Conservation (phyloP, 2,888 invertebrate species). For the Rotaria sp. region DNA sequence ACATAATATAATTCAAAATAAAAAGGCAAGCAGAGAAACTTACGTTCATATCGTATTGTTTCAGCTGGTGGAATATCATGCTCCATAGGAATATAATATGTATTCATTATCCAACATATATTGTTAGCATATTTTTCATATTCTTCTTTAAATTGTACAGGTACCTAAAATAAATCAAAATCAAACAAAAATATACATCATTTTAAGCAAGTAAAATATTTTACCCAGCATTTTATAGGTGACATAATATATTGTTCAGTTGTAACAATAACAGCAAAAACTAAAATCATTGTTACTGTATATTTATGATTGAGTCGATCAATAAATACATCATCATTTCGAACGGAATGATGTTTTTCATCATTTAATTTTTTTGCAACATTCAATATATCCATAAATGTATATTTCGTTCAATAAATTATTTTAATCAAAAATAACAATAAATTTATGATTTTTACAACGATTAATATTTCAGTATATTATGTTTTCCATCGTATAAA, state of each 20-base stretch:
- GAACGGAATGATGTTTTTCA: slow-evolving; percentile 13
- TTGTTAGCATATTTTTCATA: slow-evolving; percentile 39
- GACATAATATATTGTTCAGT: neutral
- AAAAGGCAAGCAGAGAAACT: neutral
- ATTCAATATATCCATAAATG: neutral
- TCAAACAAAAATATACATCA: neutral
- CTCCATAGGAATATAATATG: slow-evolving; percentile 36
- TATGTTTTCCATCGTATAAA: neutral
- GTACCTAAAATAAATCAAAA: slow-evolving; percentile 13
- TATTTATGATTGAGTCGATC: slow-evolving; percentile 40
- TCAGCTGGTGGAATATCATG: slow-evolving; percentile 36
- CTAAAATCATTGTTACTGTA: slow-evolving; percentile 31
- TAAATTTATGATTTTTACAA: too few relatives aligned
- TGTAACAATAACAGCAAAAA: slow-evolving; percentile 20
- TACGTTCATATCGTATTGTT: slow-evolving; percentile 17
- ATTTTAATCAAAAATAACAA: neutral
- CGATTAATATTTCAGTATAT: too few relatives aligned
- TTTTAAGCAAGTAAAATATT: neutral
- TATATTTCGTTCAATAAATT: neutral
- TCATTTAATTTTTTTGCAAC: neutral
- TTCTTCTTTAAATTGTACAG: slow-evolving; percentile 38
- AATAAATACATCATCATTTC: slow-evolving; percentile 39
- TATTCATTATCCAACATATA: slow-evolving; percentile 40
- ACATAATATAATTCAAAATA: neutral
- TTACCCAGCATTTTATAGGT: slow-evolving; percentile 27